phyloP scores from a whole-genome alignment of 2,888 invertebrate species.

The Osedax frankpressi region DNA sequence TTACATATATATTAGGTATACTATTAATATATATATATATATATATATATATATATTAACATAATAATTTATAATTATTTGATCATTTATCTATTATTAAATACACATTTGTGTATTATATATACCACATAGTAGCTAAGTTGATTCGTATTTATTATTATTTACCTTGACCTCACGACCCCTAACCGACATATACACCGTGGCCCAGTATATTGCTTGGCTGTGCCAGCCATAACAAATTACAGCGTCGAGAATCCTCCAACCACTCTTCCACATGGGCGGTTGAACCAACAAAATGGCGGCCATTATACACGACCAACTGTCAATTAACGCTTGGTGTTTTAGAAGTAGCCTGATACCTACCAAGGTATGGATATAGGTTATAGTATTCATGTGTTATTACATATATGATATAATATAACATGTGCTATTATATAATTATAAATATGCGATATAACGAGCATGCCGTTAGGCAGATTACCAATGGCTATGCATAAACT shows the following conservation, averaged over 20 bases:
- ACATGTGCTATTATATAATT: too few relatives aligned
- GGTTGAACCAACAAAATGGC: constrained; percentile 23
- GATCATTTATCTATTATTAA: background rate
- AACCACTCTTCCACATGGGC: constrained; percentile 24
- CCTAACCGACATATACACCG: constrained; percentile 22
- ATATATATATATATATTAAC: background rate
- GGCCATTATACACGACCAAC: constrained; percentile 19
- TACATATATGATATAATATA: too few relatives aligned
- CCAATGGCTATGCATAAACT: too few relatives aligned
- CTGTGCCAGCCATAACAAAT: constrained; percentile 26
- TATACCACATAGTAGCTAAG: background rate
- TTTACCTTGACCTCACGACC: too few relatives aligned
- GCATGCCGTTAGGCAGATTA: too few relatives aligned
- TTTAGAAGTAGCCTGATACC: constrained; percentile 21
- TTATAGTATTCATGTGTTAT: too few relatives aligned
- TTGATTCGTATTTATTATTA: too few relatives aligned
- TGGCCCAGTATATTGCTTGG: constrained; percentile 26
- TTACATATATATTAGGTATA: too few relatives aligned
- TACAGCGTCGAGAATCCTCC: constrained; percentile 18
- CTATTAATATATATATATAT: background rate
- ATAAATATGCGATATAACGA: too few relatives aligned
- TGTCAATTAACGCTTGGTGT: constrained; percentile 25
- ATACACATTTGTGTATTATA: background rate
- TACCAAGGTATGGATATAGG: background rate
- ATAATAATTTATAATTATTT: background rate